Base-by-base conservation (phyloP, 2,888 invertebrate genomes). In the Stenodema calcarata region DNA sequence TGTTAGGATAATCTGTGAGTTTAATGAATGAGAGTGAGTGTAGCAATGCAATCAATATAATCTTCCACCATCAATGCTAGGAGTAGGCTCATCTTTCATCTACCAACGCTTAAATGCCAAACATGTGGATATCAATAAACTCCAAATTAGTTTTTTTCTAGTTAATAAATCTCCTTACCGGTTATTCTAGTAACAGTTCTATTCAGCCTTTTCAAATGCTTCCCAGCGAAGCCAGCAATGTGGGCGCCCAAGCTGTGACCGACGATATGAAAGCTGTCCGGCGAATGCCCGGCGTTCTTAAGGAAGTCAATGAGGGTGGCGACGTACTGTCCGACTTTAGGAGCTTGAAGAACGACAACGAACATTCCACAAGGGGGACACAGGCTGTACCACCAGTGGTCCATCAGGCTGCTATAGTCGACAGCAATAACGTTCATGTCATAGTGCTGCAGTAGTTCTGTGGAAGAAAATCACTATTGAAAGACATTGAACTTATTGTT, bases 201-300 rank as follows among this genome's bases (percentile, higher is more conserved):
- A 28, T 50, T 16, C 0, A 80, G 16, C n/a, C 7, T 16, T 28
- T 80, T 54, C 30, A 80, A 18, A 30, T 47, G 54, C 16, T 80
- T 80, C 16, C 80, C 80, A 16, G 80, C 54, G 11, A 80, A 80
- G 11, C 50, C 80, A 0, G 80, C 80, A 0, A 80, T 6, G 30
- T 80, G 80, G 4, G 80, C 80, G 23, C 80, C 80, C 0, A 80
- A 16, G 50, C 80, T 80, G 30, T 80, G 80, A 30, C 80, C 80
- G 0, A 80, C 35, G n/a, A 80, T 50, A 30, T 80, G 80, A 1
- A 80, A 23, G 12, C n/a, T n/a, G 7, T 27, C 54, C 4, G 3
- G 54, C n/a, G 54, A 30, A 14, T 80, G 54, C 2, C 54, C 80
- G 4, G 30, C 12, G 4, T 54, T 50, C 14, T 54, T 30, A 7